Base-by-base conservation (phyloP, 2,888 invertebrate species). In the Caenorhabditis afra region DNA sequence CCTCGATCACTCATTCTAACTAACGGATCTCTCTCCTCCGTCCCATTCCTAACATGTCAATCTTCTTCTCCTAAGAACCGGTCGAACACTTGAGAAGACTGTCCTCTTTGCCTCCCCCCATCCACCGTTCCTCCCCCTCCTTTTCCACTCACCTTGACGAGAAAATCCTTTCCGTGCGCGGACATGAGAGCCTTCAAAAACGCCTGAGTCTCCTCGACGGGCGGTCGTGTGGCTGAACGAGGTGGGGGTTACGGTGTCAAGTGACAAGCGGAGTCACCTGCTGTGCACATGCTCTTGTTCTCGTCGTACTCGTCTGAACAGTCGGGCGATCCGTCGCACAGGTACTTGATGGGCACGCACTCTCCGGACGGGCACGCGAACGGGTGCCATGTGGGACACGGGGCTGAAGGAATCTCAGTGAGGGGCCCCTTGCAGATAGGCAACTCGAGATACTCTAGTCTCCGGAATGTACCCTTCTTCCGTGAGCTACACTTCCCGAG, bases 291-390 rank as follows among this genome's bases (percentile, higher is more conserved):
- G 89, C 95, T 93, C 85, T 95, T 94, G 91, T 97, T 96, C 91
- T 97, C 97, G 88, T 97, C 97, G 90, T 97, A 97, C 3, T 96
- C 96, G 89, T 96, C 96, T 16, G 85, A 82, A 92, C 96, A 97
- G 92, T 96, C 96, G 0, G 96, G 95, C 10, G 95, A 94, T 18
- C 96, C 96, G 91, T 97, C 96, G 91, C 96, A 97, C 61, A 96
- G 93, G 92, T 97, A 96, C 77, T 96, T 96, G 91, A 97, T 96
- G 83, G 96, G 96, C 92, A 97, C 96, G 92, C 96, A 97, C 91
- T 94, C 94, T 80, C 95, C 95, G 22, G 90, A 91, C 0, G 96
- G 97, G 91, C 97, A 97, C 91, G 95, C 95, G 93, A 97, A 97
- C 44, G 96, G 97, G 91, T 96, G 96, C 92, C 96, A 96, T 1